A percentile compares a stretch with the other conserved stretches of the same genome.
phyloP scores from a whole-genome alignment of 2,113 vertebrate species.

The Sinosuthora webbiana region DNA sequence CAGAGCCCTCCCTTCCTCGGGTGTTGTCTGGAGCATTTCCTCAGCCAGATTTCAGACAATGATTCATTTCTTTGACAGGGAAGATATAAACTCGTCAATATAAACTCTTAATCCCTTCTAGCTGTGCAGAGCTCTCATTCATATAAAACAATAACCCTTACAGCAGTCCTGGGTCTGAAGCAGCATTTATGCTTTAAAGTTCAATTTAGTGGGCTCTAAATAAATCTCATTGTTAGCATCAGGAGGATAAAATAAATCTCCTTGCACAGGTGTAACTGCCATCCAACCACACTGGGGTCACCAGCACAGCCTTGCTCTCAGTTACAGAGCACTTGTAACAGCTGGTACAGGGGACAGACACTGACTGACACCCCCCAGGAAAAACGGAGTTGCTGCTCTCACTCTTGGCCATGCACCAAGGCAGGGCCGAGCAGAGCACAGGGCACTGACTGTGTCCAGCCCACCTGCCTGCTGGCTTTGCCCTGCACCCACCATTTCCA shows the following conservation, averaged over 20 bases:
- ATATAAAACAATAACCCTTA: neutral
- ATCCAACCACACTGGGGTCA: neutral
- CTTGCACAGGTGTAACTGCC: neutral
- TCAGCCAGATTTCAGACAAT: neutral
- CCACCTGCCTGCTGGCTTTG: neutral
- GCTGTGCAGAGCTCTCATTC: neutral
- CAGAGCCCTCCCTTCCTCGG: neutral
- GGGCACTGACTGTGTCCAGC: neutral
- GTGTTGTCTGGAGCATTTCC: neutral
- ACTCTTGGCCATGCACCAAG: accelerated
- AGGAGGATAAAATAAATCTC: neutral
- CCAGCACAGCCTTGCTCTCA: neutral
- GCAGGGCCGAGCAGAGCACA: neutral
- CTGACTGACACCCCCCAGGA: neutral
- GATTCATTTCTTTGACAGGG: neutral
- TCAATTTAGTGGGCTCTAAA: neutral
- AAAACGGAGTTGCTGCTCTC: neutral
- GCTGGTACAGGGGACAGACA: neutral
- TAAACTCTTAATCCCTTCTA: neutral
- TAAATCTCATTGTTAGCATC: neutral
- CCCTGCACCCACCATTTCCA: neutral
- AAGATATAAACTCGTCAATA: neutral
- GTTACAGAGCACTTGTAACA: neutral
- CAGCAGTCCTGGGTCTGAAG: neutral
- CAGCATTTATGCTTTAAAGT: neutral